phyloP scores from a whole-genome alignment of 2,888 invertebrate genomes.

The Tricholauxania praeusta region DNA sequence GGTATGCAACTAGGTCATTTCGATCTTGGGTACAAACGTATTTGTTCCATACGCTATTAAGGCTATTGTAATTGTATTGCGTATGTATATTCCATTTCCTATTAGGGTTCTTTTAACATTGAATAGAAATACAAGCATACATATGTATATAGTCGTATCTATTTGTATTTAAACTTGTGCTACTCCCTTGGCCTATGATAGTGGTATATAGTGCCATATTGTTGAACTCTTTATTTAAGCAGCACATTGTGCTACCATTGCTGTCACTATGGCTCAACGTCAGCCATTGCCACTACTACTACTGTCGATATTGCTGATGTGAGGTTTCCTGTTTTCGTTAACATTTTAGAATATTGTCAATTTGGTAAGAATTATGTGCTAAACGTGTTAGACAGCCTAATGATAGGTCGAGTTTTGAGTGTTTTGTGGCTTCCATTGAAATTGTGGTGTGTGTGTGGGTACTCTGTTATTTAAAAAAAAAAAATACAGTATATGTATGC shows the following conservation, averaged over 20 bases:
- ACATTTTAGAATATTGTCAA: conserved; percentile 52
- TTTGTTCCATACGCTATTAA: too few species aligned
- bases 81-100: too few species aligned
- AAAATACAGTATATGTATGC: not conserved
- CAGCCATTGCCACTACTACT: not conserved
- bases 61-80: too few species aligned
- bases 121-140: not conserved
- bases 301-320: conserved; percentile 23
- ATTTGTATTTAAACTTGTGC: not conserved
- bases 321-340: conserved; percentile 48
- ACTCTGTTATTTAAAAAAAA: not conserved
- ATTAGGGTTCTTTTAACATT: too few species aligned
- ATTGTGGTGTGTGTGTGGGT: not conserved
- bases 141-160: not conserved
- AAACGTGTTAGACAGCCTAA: conserved; percentile 52
- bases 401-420: conserved; percentile 44
- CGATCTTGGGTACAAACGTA: too few species aligned
- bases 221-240: conserved; percentile 15
- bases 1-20: too few species aligned
- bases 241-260: conserved; percentile 15
- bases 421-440: conserved; percentile 13
- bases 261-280: not conserved
- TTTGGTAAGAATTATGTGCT: conserved; percentile 52
- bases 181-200: not conserved
- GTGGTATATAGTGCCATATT: conserved; percentile 17